A percentile compares a stretch with the other conserved stretches of the same genome.
These are phyloP conservation scores for Bursaphelenchus okinawaensis DNA, from an alignment of 2,888 invertebrate species.

Conservation along the genomic window DNA sequence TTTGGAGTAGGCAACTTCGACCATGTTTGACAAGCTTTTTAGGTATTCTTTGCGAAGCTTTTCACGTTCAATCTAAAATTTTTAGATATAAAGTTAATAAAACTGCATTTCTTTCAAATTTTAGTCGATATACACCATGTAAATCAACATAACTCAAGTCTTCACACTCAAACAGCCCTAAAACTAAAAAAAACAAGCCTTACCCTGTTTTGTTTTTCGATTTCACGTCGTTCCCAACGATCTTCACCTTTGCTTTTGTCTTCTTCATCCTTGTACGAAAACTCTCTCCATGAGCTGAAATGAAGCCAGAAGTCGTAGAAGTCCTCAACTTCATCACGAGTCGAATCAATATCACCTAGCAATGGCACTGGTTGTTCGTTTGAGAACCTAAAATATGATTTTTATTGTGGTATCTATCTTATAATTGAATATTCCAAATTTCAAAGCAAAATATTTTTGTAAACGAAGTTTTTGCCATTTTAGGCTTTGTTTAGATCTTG, in stretches of 20 bases:
- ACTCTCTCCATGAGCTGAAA: constrained; percentile 98
- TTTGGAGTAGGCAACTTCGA: constrained; percentile 85
- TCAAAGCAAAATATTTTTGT: constrained; percentile 25
- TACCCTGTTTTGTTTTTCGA: constrained; percentile 90
- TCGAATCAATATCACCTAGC: constrained; percentile 72
- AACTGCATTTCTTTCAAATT: too few relatives aligned
- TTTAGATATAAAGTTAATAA: too few relatives aligned
- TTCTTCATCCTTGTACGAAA: constrained; percentile 95
- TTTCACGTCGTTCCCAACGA: constrained; percentile 91
- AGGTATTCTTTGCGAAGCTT: constrained; percentile 95
- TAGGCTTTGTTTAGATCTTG: too few relatives aligned
- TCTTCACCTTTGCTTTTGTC: constrained; percentile 94
- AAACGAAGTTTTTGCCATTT: too few relatives aligned
- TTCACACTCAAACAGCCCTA: not conserved
- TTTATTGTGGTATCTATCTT: not conserved
- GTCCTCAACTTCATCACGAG: constrained; percentile 77
- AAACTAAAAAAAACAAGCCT: constrained; percentile 4
- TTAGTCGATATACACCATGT: too few relatives aligned
- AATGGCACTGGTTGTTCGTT: constrained; percentile 77
- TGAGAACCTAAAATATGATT: constrained; percentile 74
- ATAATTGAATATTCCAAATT: not conserved
- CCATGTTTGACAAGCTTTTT: constrained; percentile 78
- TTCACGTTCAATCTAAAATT: constrained; percentile 69
- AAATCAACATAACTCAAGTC: too few relatives aligned
- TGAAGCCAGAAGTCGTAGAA: constrained; percentile 95